Evolutionary conservation across 2,797 vertebrate genomes (phyloP).

Genomic region (Antrozous pallidus): DNA sequence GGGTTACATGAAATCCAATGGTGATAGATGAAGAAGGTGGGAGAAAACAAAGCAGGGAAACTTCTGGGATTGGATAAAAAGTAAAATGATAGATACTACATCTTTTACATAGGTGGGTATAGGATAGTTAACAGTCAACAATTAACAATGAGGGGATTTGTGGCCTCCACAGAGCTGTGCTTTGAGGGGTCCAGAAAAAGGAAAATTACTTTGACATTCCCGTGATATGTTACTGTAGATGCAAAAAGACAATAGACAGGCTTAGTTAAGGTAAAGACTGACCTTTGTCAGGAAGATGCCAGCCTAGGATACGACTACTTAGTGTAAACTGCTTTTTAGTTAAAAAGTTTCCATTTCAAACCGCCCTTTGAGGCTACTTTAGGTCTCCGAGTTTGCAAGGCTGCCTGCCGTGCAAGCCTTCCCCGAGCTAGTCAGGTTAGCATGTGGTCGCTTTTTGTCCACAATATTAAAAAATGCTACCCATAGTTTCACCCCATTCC

Average conservation of each 20-base stretch:
- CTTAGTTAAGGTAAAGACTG: not conserved
- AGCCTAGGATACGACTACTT: not conserved
- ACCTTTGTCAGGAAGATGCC: not conserved
- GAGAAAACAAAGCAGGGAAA: not conserved
- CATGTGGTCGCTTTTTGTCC: not conserved
- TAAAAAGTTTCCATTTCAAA: not conserved
- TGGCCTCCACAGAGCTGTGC: not conserved
- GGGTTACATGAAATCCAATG: not conserved
- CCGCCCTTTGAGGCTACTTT: not conserved
- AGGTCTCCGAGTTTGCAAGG: not conserved
- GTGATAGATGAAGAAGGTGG: not conserved
- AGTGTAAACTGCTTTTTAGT: not conserved
- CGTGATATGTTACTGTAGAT: not conserved
- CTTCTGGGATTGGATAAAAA: not conserved
- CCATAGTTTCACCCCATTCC: not conserved
- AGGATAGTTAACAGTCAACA: not conserved
- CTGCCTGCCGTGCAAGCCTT: not conserved
- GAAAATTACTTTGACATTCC: not conserved
- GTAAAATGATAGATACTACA: not conserved
- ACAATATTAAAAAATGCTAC: not conserved
- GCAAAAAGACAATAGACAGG: not conserved
- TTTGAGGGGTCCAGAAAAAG: not conserved
- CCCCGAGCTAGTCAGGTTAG: not conserved
- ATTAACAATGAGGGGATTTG: not conserved
- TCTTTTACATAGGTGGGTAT: not conserved